Percentiles rank a stretch among this genome's conserved stretches.
phyloP scores from a whole-genome alignment of 2,888 invertebrate genomes.

The Drosophila formosana region DNA sequence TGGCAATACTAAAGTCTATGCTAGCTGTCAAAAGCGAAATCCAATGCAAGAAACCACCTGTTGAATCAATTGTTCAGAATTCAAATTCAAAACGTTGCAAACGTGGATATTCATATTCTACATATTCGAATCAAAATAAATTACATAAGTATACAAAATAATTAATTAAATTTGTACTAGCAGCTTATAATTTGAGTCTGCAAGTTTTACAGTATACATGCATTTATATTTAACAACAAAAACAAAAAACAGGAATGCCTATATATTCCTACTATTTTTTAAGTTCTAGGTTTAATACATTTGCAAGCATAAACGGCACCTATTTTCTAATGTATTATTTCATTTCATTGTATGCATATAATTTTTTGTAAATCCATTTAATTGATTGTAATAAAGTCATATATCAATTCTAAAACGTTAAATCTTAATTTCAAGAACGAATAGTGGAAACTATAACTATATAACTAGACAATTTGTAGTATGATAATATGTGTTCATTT shows the following conservation, averaged over 20 bases:
- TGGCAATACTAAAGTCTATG: conserved; percentile 62
- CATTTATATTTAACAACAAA: conserved; percentile 57
- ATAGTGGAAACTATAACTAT: too few species aligned
- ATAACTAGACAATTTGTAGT: too few species aligned
- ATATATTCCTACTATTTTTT: conserved; percentile 59
- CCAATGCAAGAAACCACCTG: conserved; percentile 85
- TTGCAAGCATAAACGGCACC: conserved; percentile 55
- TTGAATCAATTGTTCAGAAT: conserved; percentile 61
- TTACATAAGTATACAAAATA: conserved; percentile 45
- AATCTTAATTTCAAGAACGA: too few species aligned
- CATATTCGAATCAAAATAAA: conserved; percentile 69
- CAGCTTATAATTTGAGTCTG: conserved; percentile 55
- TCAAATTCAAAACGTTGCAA: conserved; percentile 30
- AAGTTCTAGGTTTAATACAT: conserved; percentile 63
- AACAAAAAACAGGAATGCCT: conserved; percentile 49
- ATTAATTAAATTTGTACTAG: conserved; percentile 54
- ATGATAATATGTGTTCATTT: too few species aligned
- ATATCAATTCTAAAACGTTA: conserved; percentile 20
- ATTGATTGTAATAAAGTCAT: conserved; percentile 65
- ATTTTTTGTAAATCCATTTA: conserved; percentile 71
- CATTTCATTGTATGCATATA: conserved; percentile 59
- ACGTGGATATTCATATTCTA: conserved; percentile 41
- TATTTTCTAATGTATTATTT: conserved; percentile 68
- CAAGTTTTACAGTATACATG: conserved; percentile 67
- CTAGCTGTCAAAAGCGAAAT: conserved; percentile 67